phyloP scores from a whole-genome alignment of 2,113 vertebrate genomes.

The human region DNA sequence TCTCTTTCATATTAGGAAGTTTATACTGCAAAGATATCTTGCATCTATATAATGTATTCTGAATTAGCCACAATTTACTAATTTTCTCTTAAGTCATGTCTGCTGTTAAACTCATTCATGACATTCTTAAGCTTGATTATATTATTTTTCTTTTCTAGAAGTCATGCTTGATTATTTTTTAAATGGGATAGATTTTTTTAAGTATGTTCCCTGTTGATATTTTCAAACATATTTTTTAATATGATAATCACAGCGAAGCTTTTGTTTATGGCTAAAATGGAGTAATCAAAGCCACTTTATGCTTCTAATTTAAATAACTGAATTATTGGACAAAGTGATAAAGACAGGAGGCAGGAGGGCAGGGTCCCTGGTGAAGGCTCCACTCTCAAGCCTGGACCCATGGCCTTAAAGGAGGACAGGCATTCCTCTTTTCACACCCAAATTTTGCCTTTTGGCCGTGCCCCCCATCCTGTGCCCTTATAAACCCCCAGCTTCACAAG shows the following conservation, averaged over 20 bases:
- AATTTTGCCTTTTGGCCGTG: too few species aligned
- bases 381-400: too few species aligned
- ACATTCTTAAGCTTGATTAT: not conserved
- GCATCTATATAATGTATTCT: not conserved
- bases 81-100: not conserved
- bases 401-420: too few species aligned
- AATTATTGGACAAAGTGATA: not conserved
- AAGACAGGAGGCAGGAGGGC: too few species aligned
- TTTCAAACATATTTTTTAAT: not conserved
- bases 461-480: too few species aligned
- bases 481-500: too few species aligned
- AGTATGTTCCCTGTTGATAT: not conserved
- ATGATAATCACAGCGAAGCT: not conserved
- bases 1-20: constrained; percentile 2
- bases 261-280: not conserved
- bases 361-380: too few species aligned
- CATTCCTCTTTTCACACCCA: too few species aligned
- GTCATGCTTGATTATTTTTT: not conserved
- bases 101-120: not conserved
- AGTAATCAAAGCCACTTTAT: not conserved
- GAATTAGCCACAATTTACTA: not conserved
- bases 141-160: not conserved
- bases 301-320: not conserved
- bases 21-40: not conserved
- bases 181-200: not conserved